Base-by-base conservation (phyloP, 1,140 invertebrate genomes). In the Pantala flavescens region DNA sequence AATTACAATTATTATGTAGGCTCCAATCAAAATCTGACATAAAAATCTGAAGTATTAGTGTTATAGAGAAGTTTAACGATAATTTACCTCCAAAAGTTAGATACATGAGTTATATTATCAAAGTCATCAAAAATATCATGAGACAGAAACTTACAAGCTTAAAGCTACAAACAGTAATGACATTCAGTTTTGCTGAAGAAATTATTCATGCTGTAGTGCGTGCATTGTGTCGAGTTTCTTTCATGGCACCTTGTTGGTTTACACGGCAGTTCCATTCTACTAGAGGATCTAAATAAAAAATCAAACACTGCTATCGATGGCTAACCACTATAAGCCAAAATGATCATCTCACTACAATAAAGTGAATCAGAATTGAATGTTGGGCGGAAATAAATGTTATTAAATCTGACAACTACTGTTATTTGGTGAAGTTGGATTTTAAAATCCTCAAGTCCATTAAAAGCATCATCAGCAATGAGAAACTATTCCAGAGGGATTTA, bases 261-360 rank as follows among this genome's bases (percentile, higher is more conserved):
- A 63, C 49, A 63, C 49, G 49, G 49, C 49, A 12, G 12, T 63
- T 63, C n/a, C 49, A 16, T 16, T 63, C 49, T 63, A 63, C 49
- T 21, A 63, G 12, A 36, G 28, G 9, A 19, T 63, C 49, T 63
- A 63, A 63, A 63, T 1, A 63, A 12, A 63, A 16, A 63, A 21
- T 21, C 49, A 63, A 63, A 63, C 49, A 63, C n/a, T 16, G 49
- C 49, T 19, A 14, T 63, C 49, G 12, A 63, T 63, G 49, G 49
- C 49, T 63, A 63, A 63, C 14, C 49, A 21, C 49, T 63, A 63
- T 63, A 63, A 63, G 49, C 49, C 49, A 63, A 63, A 16, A 3
- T 63, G 49, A 63, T 63, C 49, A 63, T 63, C 49, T 63, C 49
- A 63, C 49, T 63, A 63, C 49, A 63, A 21, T 63, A 63, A 63